phyloP scores from a whole-genome alignment of 1,140 invertebrate genomes.

The Drosophila mojavensis region DNA sequence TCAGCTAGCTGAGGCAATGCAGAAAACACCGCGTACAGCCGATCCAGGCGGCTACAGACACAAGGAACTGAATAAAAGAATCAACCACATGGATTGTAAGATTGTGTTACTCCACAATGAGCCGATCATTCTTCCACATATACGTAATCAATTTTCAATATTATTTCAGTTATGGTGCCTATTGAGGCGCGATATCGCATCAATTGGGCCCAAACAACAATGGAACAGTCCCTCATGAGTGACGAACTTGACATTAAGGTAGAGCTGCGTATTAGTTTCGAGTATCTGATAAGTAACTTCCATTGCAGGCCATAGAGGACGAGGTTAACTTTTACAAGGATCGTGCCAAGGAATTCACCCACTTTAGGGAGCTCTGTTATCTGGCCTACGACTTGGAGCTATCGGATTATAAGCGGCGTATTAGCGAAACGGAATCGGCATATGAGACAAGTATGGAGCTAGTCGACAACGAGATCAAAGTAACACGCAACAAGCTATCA shows the following conservation, averaged over 20 bases:
- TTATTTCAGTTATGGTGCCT: constrained; percentile 30
- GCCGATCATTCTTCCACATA: too few species aligned
- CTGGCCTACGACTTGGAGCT: constrained; percentile 20
- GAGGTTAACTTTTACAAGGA: constrained; percentile 26
- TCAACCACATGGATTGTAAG: constrained; percentile 20
- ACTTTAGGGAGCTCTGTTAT: neutral
- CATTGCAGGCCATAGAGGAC: neutral
- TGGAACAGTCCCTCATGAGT: constrained; percentile 31
- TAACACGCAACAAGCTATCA: constrained; percentile 23
- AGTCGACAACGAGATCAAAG: constrained; percentile 22
- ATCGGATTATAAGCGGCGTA: constrained; percentile 24
- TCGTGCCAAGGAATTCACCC: neutral
- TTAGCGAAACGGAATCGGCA: constrained; percentile 9
- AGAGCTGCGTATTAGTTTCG: neutral
- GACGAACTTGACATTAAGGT: neutral
- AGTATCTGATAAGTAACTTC: neutral
- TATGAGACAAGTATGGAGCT: constrained; percentile 40
- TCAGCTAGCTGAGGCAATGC: neutral
- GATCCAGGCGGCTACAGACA: neutral
- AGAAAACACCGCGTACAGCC: neutral
- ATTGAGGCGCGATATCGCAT: constrained; percentile 57
- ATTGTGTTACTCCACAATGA: too few species aligned
- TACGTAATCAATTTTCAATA: too few species aligned
- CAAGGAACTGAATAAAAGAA: neutral
- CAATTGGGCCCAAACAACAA: constrained; percentile 34